Evolutionary conservation across 2,113 vertebrate species (phyloP), one percentile per base, ranked within the genome.

Genomic region (Carassius carassius): DNA sequence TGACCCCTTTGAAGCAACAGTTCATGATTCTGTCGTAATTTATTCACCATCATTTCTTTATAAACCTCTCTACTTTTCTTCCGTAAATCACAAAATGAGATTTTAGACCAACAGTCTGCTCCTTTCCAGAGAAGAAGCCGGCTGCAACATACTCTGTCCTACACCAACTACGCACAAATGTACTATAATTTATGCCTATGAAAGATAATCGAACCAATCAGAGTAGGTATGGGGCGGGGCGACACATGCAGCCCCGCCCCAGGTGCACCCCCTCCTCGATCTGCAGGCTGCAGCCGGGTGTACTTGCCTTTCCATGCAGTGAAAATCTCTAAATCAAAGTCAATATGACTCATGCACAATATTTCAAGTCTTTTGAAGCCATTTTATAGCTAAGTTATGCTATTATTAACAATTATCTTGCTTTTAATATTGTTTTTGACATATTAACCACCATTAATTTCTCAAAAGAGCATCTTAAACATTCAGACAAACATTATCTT

Each of bases 1-100:
- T 1, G 29, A 29, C 1, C 29, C 29, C 29, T 29, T 29, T 70
- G 41, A 70, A 23, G 21, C 21, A 70, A 21, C 65, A 69, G 65
- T 69, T 73, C 37, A 73, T 73, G 37, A 73, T 47, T 21, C 70
- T 23, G 70, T 73, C 37, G 47, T 73, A 32, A 73, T 23, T 70
- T 70, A 73, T 73, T 7, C 21, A 44, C 70, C 21, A 73, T 44
- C 21, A 13, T 73, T 4, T 73, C 37, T 23, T n/a, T 73, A 37
- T 73, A 44, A n/a, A 44, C 21, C 70, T 73, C 4, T 9, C 70
- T n/a, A 21, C 37, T 73, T 73, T 73, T 73, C 69, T 73, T n/a
- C 41, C 19, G n/a, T 44, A 44, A 72, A 73, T 13, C 70, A 73
- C 21, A 47, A 73, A 44, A 44, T 23, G 0, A 44, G 37, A 14